Base-by-base conservation (phyloP, 1,140 invertebrate species). In the Oryctes rhinoceros region DNA sequence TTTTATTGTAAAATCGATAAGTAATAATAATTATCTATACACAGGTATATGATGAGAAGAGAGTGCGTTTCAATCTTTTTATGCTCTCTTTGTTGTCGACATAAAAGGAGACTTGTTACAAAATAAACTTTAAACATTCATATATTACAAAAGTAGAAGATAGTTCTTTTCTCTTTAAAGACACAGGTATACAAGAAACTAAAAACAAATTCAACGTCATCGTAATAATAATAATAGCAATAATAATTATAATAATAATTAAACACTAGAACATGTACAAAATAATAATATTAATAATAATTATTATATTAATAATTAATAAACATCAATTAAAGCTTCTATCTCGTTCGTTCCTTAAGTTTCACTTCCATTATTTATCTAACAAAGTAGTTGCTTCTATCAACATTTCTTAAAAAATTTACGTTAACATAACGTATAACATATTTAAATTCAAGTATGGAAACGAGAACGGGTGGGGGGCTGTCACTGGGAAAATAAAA, bases 351-450 rank as follows among this genome's bases (percentile, higher is more conserved):
- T 71, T 44, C 39, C 5, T 44, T 10, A 5, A 44, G 39, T 44
- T 44, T 44, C 9, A 44, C 39, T 44, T 44, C 9, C 65, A 24
- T 35, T 71, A 24, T 71, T 35, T 35, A 15, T 35, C 24, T 71
- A 71, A 71, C 65, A 71, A 15, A 37, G 13, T 62, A 18, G 15
- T 71, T 71, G 24, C 20, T 71, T 71, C 35, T 7, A 37, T 71
- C 65, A 71, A 35, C 65, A 71, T 71, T 30, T 24, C 24, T 67
- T 30, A 30, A 30, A 30, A 30, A 30, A 30, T 30, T 37, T 71
- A 71, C 65, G 65, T 71, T 71, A 71, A 71, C 65, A 71, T 71
- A 71, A 71, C 65, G 65, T 71, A 71, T 20, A 35, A 71, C 24
- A 71, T 71, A 35, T 71, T 71, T 71, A 62, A 18, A 62, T 62